phyloP scores from a whole-genome alignment of 2,113 vertebrate genomes.

The Erythrolamprus reginae region DNA sequence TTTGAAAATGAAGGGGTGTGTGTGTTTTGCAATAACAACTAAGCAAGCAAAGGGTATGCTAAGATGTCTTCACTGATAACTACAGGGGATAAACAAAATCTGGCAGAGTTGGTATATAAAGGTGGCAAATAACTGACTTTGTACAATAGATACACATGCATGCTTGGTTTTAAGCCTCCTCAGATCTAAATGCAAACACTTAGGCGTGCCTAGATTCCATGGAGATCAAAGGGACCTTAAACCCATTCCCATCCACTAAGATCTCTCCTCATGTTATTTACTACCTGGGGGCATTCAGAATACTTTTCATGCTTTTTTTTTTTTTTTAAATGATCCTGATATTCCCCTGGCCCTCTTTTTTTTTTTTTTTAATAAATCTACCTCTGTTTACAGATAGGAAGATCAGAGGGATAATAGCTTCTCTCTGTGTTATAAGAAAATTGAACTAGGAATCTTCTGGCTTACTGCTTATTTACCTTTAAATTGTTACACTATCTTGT shows the following conservation, averaged over 20 bases:
- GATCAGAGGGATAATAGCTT: not conserved
- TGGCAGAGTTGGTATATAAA: not conserved
- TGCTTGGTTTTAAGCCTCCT: not conserved
- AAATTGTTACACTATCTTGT: not conserved
- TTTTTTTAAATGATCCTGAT: not conserved
- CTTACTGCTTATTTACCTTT: not conserved
- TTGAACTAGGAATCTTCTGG: not conserved
- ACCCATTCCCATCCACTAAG: not conserved
- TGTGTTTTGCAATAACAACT: not conserved
- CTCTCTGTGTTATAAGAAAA: not conserved
- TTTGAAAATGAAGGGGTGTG: slow-evolving; percentile 10
- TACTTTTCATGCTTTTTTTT: not conserved
- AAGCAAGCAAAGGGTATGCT: not conserved
- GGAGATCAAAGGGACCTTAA: not conserved
- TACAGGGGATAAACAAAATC: not conserved
- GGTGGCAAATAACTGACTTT: too few species aligned
- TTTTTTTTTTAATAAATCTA: not conserved
- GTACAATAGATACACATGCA: not conserved
- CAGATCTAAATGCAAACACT: not conserved
- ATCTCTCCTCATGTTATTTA: not conserved
- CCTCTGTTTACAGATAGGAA: not conserved
- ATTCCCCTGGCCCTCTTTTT: too few species aligned
- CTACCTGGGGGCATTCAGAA: not conserved
- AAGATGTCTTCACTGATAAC: not conserved
- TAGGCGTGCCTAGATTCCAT: not conserved